Evolutionary conservation across 2,113 vertebrate genomes (phyloP).

Genomic region (Phocoena phocoena): DNA sequence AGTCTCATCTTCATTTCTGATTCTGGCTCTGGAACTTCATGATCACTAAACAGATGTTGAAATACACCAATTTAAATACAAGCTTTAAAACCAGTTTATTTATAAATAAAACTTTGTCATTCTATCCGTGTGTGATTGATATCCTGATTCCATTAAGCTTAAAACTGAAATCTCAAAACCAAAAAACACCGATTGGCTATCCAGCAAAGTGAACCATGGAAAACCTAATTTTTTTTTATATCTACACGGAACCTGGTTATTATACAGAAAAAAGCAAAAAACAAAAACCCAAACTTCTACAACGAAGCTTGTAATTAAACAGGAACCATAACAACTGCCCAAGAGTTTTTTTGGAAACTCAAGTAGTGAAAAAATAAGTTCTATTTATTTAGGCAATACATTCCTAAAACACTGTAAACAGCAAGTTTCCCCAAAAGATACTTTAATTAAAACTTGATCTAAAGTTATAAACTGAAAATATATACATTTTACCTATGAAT

Average conservation of each 20-base stretch:
- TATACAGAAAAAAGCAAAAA: neutral
- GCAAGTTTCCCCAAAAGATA: neutral
- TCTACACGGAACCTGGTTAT: neutral
- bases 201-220: neutral
- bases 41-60: conserved; percentile 83
- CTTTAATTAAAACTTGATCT: conserved; percentile 50
- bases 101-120: conserved; percentile 64
- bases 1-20: conserved; percentile 81
- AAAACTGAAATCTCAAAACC: conserved; percentile 50
- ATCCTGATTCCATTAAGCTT: neutral
- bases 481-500: neutral
- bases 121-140: conserved; percentile 40
- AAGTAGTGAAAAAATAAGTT: neutral
- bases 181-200: neutral
- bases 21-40: conserved; percentile 83
- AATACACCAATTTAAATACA: conserved; percentile 60
- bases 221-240: neutral
- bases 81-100: conserved; percentile 66
- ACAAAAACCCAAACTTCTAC: neutral
- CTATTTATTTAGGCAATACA: neutral
- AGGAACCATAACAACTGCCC: neutral
- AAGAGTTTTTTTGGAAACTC: neutral
- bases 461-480: neutral
- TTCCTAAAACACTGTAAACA: conserved; percentile 1
- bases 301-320: neutral